These are phyloP conservation scores for Papilio helenus DNA, from an alignment of 1,140 invertebrate genomes.

Conservation along the genomic window DNA sequence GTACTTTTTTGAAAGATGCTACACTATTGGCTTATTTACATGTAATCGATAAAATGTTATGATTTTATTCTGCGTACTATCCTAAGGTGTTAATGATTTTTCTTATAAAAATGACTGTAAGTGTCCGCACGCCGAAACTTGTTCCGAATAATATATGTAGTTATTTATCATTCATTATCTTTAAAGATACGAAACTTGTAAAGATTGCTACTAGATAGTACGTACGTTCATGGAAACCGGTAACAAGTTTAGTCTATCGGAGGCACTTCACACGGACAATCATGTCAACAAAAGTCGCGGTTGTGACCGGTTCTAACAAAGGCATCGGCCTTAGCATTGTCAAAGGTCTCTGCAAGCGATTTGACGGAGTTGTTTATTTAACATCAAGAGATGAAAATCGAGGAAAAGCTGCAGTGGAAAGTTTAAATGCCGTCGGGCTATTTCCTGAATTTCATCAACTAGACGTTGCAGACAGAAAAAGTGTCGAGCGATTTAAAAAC, in stretches of 20 bases:
- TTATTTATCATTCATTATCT: background rate
- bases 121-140: too few species aligned
- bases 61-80: too few species aligned
- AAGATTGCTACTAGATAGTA: background rate
- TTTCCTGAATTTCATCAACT: conserved; percentile 85
- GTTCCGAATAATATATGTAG: too few species aligned
- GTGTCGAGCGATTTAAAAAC: conserved; percentile 82
- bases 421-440: conserved; percentile 64
- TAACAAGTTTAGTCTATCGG: background rate
- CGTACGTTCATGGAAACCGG: background rate
- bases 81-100: too few species aligned
- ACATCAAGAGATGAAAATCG: conserved; percentile 82
- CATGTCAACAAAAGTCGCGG: conserved; percentile 71
- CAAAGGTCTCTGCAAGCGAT: conserved; percentile 84
- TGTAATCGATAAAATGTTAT: too few species aligned
- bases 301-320: conserved; percentile 89
- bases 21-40: too few species aligned
- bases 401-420: conserved; percentile 83
- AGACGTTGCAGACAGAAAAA: conserved; percentile 85
- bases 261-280: background rate
- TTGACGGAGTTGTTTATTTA: conserved; percentile 85
- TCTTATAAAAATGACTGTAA: too few species aligned
- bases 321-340: conserved; percentile 89
- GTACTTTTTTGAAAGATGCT: too few species aligned
- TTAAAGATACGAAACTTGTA: background rate